Conservation (phyloP, 2,797 vertebrate species). For the Eptatretus atami region DNA sequence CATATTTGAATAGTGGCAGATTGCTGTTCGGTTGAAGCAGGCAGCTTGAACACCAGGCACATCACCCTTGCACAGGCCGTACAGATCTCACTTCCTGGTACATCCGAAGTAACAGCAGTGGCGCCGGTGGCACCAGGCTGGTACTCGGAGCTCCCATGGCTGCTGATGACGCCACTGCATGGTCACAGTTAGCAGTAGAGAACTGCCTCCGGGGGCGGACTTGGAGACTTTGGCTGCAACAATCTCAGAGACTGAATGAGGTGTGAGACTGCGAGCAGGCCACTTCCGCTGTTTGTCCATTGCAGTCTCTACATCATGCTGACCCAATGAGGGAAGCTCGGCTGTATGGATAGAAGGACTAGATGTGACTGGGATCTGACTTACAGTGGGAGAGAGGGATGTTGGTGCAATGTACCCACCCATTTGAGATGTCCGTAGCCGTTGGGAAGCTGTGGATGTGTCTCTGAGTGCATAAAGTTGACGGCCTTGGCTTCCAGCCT, state of each 20-base stretch:
- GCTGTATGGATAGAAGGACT: not conserved
- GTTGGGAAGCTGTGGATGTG: not conserved
- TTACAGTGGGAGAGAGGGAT: conserved; percentile 5
- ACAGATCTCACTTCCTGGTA: conserved; percentile 11
- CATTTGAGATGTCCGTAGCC: not conserved
- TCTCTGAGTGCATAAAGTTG: conserved; percentile 1
- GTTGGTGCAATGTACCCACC: not conserved
- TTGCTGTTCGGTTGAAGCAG: conserved; percentile 8
- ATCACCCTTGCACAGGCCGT: conserved; percentile 10
- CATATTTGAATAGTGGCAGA: conserved; percentile 26
- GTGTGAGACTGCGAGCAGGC: not conserved
- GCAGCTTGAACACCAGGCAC: conserved; percentile 9
- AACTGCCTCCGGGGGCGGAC: conserved; percentile 2
- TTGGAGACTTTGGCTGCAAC: not conserved
- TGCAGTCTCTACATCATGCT: conserved; percentile 12
- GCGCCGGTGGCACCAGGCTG: not conserved
- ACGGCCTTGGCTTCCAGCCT: not conserved
- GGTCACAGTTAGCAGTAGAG: not conserved
- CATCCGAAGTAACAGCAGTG: conserved; percentile 10
- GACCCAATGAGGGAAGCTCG: conserved; percentile 32
- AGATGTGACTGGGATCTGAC: not conserved
- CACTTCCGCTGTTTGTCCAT: conserved; percentile 18
- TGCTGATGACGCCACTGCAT: not conserved
- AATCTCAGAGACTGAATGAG: not conserved
- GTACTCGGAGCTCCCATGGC: not conserved